phyloP scores from a whole-genome alignment of 2,113 vertebrate species.

The Cisticola juncidis region DNA sequence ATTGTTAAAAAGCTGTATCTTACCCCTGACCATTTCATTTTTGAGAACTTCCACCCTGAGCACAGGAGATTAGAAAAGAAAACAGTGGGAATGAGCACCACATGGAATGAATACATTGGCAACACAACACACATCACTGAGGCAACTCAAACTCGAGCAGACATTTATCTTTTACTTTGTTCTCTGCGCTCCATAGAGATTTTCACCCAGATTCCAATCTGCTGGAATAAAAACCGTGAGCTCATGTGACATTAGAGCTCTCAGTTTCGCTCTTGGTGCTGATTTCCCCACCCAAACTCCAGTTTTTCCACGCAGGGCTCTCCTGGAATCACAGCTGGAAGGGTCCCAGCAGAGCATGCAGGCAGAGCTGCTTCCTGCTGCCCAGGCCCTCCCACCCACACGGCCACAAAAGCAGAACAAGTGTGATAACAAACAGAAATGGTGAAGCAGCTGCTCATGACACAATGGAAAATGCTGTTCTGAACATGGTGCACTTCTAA shows the following conservation, averaged over 20 bases:
- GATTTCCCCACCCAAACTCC: neutral
- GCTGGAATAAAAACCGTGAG: neutral
- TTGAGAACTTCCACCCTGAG: neutral
- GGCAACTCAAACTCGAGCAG: neutral
- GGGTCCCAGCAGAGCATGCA: constrained; percentile 27
- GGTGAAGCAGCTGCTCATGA: neutral
- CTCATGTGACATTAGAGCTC: accelerated
- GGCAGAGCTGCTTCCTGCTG: neutral
- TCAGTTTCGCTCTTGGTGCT: accelerated
- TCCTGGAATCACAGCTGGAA: constrained; percentile 61
- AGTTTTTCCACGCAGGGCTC: neutral
- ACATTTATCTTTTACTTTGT: neutral
- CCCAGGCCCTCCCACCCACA: constrained; percentile 15
- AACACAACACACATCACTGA: neutral
- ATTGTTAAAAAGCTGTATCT: neutral
- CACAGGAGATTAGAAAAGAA: neutral
- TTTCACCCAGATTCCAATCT: neutral
- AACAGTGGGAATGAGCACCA: neutral
- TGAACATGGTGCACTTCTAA: accelerated
- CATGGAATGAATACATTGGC: neutral
- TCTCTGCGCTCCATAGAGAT: neutral
- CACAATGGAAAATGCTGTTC: neutral
- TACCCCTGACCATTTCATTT: neutral
- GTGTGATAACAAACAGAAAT: neutral
- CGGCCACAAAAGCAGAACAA: constrained; percentile 63